A percentile compares a stretch with the other conserved stretches of the same genome.
phyloP scores from a whole-genome alignment of 2,113 vertebrate genomes.

The Mola mola region DNA sequence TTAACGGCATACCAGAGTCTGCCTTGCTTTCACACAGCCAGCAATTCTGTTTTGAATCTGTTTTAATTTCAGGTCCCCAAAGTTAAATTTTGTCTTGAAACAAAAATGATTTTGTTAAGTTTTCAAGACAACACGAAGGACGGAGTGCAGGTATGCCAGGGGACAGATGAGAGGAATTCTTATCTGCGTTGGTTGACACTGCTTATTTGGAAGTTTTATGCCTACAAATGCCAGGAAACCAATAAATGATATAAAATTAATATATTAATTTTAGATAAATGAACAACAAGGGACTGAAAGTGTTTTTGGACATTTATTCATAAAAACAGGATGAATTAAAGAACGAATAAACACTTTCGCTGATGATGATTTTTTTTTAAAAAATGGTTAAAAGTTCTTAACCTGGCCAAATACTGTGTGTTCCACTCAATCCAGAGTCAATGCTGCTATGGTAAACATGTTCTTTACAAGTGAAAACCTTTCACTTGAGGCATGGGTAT shows the following conservation, averaged over 20 bases:
- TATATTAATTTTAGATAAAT: constrained; percentile 7
- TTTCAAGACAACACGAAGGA: constrained; percentile 5
- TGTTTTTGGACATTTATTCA: constrained; percentile 11
- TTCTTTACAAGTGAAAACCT: no score
- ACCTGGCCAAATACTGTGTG: no score
- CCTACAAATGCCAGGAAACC: constrained; percentile 4
- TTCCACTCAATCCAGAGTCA: no score
- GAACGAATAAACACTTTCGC: no score
- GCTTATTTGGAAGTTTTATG: constrained; percentile 11
- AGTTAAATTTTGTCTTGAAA: constrained; percentile 16
- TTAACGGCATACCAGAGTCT: no score
- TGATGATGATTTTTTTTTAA: no score
- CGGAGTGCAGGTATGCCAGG: constrained; percentile 34
- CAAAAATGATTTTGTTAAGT: constrained; percentile 14
- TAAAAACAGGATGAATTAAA: not conserved
- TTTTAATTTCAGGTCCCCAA: constrained; percentile 31
- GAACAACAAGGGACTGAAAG: constrained; percentile 1
- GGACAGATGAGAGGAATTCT: constrained; percentile 16
- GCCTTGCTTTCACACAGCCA: constrained; percentile 17
- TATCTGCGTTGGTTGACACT: constrained; percentile 3
- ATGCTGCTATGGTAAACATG: no score
- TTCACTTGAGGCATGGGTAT: no score
- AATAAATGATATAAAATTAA: constrained; percentile 17
- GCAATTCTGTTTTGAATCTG: constrained; percentile 43
- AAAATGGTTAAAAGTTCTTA: no score